Evolutionary conservation across 2,888 invertebrate genomes (phyloP), one percentile per base, ranked within the genome.

Genomic region (Hypolimnas misippus): DNA sequence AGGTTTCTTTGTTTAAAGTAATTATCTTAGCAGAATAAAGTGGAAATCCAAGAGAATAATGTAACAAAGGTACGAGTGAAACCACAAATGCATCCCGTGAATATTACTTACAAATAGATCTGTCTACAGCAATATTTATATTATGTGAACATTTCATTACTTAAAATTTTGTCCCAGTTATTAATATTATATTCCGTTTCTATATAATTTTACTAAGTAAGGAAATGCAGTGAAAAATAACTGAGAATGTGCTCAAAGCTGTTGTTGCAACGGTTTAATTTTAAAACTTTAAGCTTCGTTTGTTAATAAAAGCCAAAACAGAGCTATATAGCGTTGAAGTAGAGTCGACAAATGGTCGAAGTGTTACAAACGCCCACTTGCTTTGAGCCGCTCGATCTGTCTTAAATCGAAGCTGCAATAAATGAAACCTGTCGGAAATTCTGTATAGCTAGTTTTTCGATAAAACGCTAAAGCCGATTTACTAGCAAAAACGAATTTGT

Each of bases 251-350:
- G n/a, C n/a, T n/a, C n/a, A n/a, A n/a, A n/a, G n/a, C n/a, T n/a
- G 3, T 46, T 1, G 17, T 44, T 19, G 46, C 6, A 46, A 21
- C 21, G 42, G 6, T 46, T 54, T 40, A 38, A 12, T 49, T 49
- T 54, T 44, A 53, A 59, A 59, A 53, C 44, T 59, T 53, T 58
- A 44, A 60, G 16, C 38, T 1, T 38, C 14, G 38, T 4, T 38
- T 38, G 2, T 38, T 38, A 40, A 14, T 40, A 40, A 49, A 31
- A 25, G 17, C 59, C 46, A 54, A 60, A 60, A 49, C 38, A 54
- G 29, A 29, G 49, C 54, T 60, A 29, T 60, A 50, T 17, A 35
- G 29, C 44, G 49, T 54, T 50, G 55, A 61, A 61, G 40, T 61
- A 55, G 49, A 12, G 40, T 49, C 40, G 40, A 50, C 31, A 55